Percentiles rank a stretch among this genome's conserved stretches.
Conservation (phyloP, 2,113 vertebrate species). For the Prietella phreatophila region DNA sequence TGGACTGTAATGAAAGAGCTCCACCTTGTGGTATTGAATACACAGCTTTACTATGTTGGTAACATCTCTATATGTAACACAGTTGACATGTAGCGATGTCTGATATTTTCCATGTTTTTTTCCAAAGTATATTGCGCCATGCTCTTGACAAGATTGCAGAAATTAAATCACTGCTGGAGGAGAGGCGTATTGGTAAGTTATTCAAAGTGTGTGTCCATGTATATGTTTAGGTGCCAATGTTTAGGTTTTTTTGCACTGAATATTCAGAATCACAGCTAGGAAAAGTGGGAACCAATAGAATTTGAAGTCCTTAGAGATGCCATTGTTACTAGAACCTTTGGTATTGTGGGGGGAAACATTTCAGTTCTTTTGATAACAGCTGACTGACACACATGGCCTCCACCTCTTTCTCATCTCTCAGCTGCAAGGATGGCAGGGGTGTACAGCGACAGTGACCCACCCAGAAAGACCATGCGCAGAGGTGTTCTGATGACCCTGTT, state of each 20-base stretch:
- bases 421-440: slow-evolving; percentile 86
- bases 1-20: slow-evolving; percentile 3
- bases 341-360: not conserved
- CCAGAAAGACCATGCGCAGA: slow-evolving; percentile 88
- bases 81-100: not conserved
- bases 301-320: not conserved
- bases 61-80: not conserved
- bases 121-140: slow-evolving; percentile 80
- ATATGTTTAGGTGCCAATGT: not conserved
- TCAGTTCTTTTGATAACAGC: not conserved
- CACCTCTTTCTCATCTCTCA: slow-evolving; percentile 51
- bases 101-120: not conserved
- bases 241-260: not conserved
- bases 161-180: slow-evolving; percentile 88
- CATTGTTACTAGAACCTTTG: not conserved
- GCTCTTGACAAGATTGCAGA: slow-evolving; percentile 89
- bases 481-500: slow-evolving; percentile 90
- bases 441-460: slow-evolving; percentile 85
- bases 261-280: not conserved
- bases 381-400: slow-evolving; percentile 3
- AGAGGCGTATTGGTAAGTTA: slow-evolving; percentile 83
- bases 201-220: not conserved
- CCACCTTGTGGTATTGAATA: slow-evolving; percentile 41
- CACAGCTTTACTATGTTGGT: not conserved
- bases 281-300: not conserved